phyloP scores from a whole-genome alignment of 2,797 vertebrate genomes.

The Florisuga fusca region DNA sequence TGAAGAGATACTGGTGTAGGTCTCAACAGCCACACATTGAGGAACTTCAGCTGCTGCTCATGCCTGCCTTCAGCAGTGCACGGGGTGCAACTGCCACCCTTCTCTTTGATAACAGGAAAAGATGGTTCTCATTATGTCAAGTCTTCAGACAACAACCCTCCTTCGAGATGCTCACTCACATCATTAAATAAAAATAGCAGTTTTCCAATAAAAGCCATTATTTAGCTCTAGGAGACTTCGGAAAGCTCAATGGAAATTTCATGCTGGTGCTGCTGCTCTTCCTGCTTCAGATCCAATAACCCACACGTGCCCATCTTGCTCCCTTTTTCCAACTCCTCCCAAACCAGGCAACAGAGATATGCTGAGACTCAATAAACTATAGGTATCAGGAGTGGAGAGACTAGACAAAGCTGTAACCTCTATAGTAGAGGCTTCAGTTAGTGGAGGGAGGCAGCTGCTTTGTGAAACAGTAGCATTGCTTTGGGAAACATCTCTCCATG shows the following conservation, averaged over 20 bases:
- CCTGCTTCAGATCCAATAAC: neutral
- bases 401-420: neutral
- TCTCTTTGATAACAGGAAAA: neutral
- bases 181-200: neutral
- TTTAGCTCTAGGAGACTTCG: neutral
- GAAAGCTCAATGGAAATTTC: neutral
- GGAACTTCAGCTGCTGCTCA: neutral
- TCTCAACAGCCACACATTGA: rapidly evolving
- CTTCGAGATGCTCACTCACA: neutral
- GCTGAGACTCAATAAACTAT: neutral
- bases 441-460: neutral
- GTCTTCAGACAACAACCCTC: neutral
- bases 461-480: rapidly evolving
- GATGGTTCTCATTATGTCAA: neutral
- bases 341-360: neutral
- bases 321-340: neutral
- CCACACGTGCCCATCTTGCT: neutral
- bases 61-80: neutral
- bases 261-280: neutral
- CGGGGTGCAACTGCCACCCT: neutral
- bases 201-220: neutral
- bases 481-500: rapidly evolving
- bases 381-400: neutral
- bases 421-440: rapidly evolving
- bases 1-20: neutral